Evolutionary conservation across 1,140 invertebrate genomes (phyloP), one percentile per base, ranked within the genome.

Genomic region (Mamestra configurata): DNA sequence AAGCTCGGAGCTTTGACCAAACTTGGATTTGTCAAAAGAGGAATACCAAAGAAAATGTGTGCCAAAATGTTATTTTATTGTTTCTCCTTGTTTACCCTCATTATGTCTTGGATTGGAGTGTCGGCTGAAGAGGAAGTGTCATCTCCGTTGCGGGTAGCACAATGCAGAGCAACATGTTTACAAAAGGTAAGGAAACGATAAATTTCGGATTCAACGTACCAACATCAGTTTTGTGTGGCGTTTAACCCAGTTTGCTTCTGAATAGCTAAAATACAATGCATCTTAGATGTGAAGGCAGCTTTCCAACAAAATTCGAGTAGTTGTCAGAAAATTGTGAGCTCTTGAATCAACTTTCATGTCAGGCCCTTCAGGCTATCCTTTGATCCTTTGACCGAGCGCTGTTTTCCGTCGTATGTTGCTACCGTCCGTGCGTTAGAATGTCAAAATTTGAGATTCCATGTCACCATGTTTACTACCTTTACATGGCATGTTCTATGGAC

Each of bases 151-250:
- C 95, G 96, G 81, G 96, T 97, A 77, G 96, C 96, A 66, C 96
- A 97, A 86, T 97, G 96, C 88, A 92, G 96, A 88, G 96, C 96
- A 61, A 96, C 96, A 79, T 97, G 96, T 92, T 95, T 97, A 82
- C 96, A 96, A 95, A 96, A 96, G 96, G 96, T 97, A 95, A 86
- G 80, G 22, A 57, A 71, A 71, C 49, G 24, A 53, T 51, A 51
- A 31, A 35, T 51, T 35, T 71, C n/a, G 7, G 31, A 15, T 70
- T 46, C 20, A 43, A n/a, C 22, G 40, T 70, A 15, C 40, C 61
- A 6, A 22, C 35, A 40, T 49, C 22, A 22, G 22, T 27, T 27
- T 49, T 27, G 40, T 46, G 10, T 68, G 31, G 11, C 20, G 40
- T 68, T 15, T 7, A 24, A 43, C 22, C 20, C 20, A 49, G 66